Conservation (phyloP, 2,888 invertebrate species). For the Gari tellinella region DNA sequence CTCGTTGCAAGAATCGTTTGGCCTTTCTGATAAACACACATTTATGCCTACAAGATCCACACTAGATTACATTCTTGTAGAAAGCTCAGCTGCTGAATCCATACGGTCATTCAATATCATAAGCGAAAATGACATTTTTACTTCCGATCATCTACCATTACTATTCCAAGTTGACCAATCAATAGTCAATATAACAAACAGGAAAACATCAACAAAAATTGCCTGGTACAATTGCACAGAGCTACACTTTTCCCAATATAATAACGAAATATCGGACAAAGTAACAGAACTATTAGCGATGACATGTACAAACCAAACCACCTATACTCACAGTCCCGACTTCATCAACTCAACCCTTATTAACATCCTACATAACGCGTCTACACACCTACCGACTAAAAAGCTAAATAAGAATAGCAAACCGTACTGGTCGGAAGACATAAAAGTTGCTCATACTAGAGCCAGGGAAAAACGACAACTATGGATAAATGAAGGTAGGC, state of each 20-base stretch:
- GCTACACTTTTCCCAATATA: too few species aligned
- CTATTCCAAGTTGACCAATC: too few species aligned
- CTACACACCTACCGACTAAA: not conserved
- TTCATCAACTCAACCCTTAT: too few species aligned
- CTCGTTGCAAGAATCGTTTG: not conserved
- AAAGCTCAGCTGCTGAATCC: not conserved
- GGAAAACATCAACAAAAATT: too few species aligned
- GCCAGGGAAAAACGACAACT: not conserved
- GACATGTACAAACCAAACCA: too few species aligned
- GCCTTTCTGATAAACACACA: not conserved
- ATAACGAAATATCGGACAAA: too few species aligned
- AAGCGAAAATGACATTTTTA: not conserved
- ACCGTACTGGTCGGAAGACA: conserved; percentile 5
- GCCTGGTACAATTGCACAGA: too few species aligned
- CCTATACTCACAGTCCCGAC: too few species aligned
- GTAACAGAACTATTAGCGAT: too few species aligned
- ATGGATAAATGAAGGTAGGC: conserved; percentile 1
- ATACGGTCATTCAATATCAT: not conserved
- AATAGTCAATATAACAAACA: too few species aligned
- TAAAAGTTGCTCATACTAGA: not conserved
- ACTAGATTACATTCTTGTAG: conserved; percentile 3
- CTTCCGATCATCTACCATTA: not conserved
- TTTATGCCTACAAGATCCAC: not conserved
- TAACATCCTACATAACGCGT: not conserved
- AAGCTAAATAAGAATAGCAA: not conserved